phyloP scores from a whole-genome alignment of 2,113 vertebrate species.

The Istiophorus platypterus region DNA sequence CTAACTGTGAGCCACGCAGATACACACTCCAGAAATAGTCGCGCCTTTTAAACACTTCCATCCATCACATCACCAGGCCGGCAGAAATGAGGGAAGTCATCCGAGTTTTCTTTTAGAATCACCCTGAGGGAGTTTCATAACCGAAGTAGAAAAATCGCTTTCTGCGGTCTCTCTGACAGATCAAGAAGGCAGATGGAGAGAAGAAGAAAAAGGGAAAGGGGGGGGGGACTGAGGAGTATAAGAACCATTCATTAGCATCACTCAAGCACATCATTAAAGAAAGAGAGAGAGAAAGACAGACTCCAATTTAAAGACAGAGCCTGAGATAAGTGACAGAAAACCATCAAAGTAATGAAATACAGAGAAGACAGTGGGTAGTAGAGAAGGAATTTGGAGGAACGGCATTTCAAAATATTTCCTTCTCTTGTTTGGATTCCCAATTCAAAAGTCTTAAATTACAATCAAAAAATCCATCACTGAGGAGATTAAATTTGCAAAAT shows the following conservation, averaged over 20 bases:
- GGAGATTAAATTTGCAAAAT: neutral
- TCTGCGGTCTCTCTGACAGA: slow-evolving; percentile 52
- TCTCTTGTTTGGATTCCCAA: slow-evolving; percentile 35
- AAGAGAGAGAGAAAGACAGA: slow-evolving; percentile 24
- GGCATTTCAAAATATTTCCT: slow-evolving; percentile 32
- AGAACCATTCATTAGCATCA: slow-evolving; percentile 67
- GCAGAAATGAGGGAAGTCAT: slow-evolving; percentile 63
- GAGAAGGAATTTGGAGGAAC: slow-evolving; percentile 11
- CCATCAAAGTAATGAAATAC: slow-evolving; percentile 49
- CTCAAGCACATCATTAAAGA: slow-evolving; percentile 64
- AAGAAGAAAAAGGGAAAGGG: slow-evolving; percentile 27
- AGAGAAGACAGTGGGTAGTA: slow-evolving; percentile 30
- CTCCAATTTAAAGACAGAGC: slow-evolving; percentile 38
- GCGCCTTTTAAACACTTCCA: slow-evolving; percentile 58
- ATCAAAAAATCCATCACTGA: neutral
- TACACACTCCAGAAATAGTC: slow-evolving; percentile 44
- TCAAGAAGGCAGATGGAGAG: slow-evolving; percentile 60
- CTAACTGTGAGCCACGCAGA: slow-evolving; percentile 42
- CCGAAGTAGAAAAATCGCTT: slow-evolving; percentile 47
- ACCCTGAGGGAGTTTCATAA: slow-evolving; percentile 65
- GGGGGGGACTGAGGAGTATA: slow-evolving; percentile 14
- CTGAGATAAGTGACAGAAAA: slow-evolving; percentile 58
- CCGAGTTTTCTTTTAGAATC: slow-evolving; percentile 54
- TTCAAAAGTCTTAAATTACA: slow-evolving; percentile 16
- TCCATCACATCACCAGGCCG: slow-evolving; percentile 51